Conservation (phyloP, 2,888 invertebrate species). For the Mimas tiliae region DNA sequence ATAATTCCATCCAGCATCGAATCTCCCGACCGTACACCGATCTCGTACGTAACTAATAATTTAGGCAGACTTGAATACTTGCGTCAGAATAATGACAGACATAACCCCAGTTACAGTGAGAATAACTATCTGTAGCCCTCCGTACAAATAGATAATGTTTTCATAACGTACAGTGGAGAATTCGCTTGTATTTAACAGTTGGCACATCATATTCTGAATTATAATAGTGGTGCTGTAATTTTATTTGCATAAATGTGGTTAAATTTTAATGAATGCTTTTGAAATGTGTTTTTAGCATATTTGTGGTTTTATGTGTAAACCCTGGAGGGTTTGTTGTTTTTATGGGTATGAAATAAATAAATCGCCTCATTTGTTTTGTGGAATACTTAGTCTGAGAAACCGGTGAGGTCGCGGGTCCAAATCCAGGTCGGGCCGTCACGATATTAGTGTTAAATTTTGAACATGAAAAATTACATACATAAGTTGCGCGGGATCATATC, state of each 20-base stretch:
- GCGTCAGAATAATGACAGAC: slow-evolving; percentile 32
- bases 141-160: slow-evolving; percentile 26
- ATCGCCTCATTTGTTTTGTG: no score
- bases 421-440: no score
- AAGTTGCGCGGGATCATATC: no score
- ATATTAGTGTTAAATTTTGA: no score
- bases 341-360: no score
- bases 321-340: no score
- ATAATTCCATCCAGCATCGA: no score
- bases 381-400: no score
- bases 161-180: slow-evolving; percentile 16
- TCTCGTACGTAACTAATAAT: slow-evolving; percentile 30
- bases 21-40: neutral
- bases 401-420: no score
- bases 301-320: no score
- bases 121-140: slow-evolving; percentile 17
- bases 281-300: neutral
- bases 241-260: slow-evolving; percentile 13
- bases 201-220: slow-evolving; percentile 3
- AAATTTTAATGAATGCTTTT: slow-evolving; percentile 1
- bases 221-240: slow-evolving; percentile 4
- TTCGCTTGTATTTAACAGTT: neutral
- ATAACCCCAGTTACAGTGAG: slow-evolving; percentile 27
- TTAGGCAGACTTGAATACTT: slow-evolving; percentile 33
- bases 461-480: no score